Evolutionary conservation across 2,888 invertebrate species (phyloP).

Genomic region (Tetragonula carbonaria): DNA sequence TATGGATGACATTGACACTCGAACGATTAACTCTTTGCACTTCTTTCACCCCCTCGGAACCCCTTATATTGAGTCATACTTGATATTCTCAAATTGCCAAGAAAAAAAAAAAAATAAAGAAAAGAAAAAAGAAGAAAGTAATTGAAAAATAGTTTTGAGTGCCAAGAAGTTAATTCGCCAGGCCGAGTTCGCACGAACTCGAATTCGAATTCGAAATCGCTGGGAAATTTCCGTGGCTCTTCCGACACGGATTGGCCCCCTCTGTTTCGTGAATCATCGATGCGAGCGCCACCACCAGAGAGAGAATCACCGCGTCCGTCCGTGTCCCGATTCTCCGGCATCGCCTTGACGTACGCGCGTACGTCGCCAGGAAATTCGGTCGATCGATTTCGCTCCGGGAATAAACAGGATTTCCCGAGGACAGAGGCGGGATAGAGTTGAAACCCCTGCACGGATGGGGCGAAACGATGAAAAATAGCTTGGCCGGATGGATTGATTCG

Average conservation of each 20-base stretch:
- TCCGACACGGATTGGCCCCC: no score
- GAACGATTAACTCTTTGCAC: no score
- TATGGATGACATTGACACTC: no score
- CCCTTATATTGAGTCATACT: no score
- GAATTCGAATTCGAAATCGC: no score
- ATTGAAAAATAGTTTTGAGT: no score
- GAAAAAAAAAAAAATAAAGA: no score
- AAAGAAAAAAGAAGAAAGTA: no score
- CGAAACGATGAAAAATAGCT: background rate
- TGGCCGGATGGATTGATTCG: background rate
- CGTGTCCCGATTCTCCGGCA: conserved; percentile 31
- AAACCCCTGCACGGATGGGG: background rate
- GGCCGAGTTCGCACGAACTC: no score
- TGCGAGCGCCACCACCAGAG: background rate
- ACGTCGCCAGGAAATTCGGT: conserved; percentile 23
- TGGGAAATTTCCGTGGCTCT: background rate
- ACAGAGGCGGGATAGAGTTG: background rate
- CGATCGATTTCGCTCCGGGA: conserved; percentile 16
- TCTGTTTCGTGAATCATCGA: conserved; percentile 11
- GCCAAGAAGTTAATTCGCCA: no score
- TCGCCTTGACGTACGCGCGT: background rate
- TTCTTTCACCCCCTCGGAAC: no score
- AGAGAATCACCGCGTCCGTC: conserved; percentile 10
- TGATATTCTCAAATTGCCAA: no score
- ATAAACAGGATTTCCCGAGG: conserved; percentile 8